Evolutionary conservation across 1,140 invertebrate genomes (phyloP).

Genomic region (Leptonema lineaticorne): DNA sequence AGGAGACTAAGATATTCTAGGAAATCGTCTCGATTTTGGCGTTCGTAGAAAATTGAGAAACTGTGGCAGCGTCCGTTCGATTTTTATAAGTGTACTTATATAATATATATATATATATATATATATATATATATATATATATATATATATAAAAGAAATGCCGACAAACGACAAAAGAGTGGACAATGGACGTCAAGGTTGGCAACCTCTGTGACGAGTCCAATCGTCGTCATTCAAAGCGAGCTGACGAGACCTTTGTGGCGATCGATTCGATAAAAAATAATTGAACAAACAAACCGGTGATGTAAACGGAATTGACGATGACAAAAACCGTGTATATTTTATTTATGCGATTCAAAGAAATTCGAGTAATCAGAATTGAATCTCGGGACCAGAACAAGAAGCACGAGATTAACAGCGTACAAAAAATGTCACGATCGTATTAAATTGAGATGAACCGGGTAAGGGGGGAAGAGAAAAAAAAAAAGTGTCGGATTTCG

Average conservation of each 20-base stretch:
- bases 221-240: slow-evolving; percentile 26
- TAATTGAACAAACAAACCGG: slow-evolving; percentile 28
- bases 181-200: slow-evolving; percentile 30
- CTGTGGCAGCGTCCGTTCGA: too few species aligned
- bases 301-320: slow-evolving; percentile 7
- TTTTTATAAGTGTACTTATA: too few species aligned
- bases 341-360: slow-evolving; percentile 21
- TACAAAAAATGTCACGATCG: slow-evolving; percentile 21
- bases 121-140: too few species aligned
- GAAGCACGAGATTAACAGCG: neutral
- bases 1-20: neutral
- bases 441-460: slow-evolving; percentile 2
- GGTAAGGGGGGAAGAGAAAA: neutral
- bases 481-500: neutral
- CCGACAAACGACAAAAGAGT: slow-evolving; percentile 26
- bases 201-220: slow-evolving; percentile 31
- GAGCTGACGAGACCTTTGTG: slow-evolving; percentile 24
- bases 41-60: slow-evolving; percentile 21
- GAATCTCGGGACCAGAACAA: slow-evolving; percentile 11
- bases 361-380: slow-evolving; percentile 24
- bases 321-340: slow-evolving; percentile 20
- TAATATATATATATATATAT: too few species aligned
- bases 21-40: neutral
- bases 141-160: neutral
- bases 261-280: slow-evolving; percentile 18